phyloP scores from a whole-genome alignment of 2,113 vertebrate genomes.

The Rousettus leschenaultii region DNA sequence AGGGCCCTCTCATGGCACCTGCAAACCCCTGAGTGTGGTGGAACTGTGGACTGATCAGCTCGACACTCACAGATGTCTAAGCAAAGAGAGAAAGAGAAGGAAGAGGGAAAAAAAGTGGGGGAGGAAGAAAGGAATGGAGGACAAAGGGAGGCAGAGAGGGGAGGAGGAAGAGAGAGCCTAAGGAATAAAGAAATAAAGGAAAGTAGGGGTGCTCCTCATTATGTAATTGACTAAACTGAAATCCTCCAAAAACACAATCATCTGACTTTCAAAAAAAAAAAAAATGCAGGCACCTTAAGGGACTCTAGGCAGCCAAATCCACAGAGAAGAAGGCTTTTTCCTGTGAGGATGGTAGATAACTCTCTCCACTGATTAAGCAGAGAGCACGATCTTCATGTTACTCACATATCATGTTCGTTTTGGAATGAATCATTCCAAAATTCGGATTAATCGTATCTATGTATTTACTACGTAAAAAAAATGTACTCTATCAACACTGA shows the following conservation, averaged over 20 bases:
- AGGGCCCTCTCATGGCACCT: not conserved
- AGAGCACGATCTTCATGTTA: not conserved
- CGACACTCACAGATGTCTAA: not conserved
- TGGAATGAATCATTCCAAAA: not conserved
- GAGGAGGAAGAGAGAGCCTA: accelerated
- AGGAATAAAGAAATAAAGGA: accelerated
- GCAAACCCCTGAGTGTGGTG: not conserved
- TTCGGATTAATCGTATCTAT: not conserved
- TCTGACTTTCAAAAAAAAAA: not conserved
- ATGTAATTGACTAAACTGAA: not conserved
- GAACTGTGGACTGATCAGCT: no score
- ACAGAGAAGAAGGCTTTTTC: not conserved
- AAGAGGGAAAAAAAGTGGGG: no score
- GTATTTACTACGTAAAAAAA: not conserved
- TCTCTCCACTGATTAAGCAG: not conserved
- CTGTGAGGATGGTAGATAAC: not conserved
- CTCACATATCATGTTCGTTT: not conserved
- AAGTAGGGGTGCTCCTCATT: not conserved
- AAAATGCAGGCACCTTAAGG: not conserved
- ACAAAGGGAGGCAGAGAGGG: accelerated
- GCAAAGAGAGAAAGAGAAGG: not conserved
- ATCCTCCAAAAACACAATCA: not conserved
- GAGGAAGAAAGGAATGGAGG: accelerated
- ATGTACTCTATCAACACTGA: not conserved
- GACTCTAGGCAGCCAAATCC: not conserved